phyloP scores from a whole-genome alignment of 2,113 vertebrate genomes.

The Gyps fulvus region DNA sequence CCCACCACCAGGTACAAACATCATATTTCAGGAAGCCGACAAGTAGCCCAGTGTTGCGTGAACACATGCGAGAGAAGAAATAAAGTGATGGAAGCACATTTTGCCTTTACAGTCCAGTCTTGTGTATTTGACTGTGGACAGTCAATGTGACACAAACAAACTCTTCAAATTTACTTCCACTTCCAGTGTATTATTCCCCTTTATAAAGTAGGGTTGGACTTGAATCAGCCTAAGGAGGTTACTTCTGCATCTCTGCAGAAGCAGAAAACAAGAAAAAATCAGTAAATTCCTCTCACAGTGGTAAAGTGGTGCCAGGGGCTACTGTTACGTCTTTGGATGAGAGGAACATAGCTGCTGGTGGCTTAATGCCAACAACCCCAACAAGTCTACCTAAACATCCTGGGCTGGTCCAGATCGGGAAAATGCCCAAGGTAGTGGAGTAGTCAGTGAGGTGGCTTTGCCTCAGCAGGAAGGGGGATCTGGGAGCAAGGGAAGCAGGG shows the following conservation, averaged over 20 bases:
- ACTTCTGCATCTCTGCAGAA: not conserved
- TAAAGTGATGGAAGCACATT: not conserved
- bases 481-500: not conserved
- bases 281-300: not conserved
- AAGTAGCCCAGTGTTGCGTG: not conserved
- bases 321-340: not conserved
- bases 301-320: not conserved
- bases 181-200: not conserved
- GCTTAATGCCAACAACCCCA: not conserved
- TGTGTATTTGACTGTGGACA: not conserved
- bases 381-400: not conserved
- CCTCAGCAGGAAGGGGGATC: not conserved
- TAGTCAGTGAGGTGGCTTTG: not conserved
- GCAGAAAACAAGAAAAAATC: not conserved
- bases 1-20: not conserved
- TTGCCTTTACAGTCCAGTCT: not conserved
- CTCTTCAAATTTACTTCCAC: not conserved
- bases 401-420: not conserved
- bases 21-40: not conserved
- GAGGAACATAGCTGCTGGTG: too few species aligned
- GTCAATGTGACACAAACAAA: not conserved
- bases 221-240: not conserved
- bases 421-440: rapidly evolving
- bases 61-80: not conserved
- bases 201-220: not conserved